phyloP scores from a whole-genome alignment of 1,140 invertebrate species.

The Chymomyza costata region DNA sequence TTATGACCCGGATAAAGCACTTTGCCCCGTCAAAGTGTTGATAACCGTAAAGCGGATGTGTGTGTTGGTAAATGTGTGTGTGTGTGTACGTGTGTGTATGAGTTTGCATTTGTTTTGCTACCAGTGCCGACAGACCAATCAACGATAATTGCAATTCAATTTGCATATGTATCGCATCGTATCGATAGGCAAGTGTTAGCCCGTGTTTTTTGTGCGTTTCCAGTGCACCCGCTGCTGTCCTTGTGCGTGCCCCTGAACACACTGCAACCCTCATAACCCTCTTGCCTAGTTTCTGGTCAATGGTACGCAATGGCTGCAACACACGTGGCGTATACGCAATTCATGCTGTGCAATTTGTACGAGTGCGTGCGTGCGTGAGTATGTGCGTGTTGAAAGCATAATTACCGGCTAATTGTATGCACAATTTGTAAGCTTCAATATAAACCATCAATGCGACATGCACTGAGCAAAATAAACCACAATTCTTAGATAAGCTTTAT shows the following conservation, averaged over 20 bases:
- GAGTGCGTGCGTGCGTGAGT: background rate
- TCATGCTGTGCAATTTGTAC: background rate
- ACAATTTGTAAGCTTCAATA: conserved; percentile 41
- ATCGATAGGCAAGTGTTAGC: background rate
- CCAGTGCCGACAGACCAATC: conserved; percentile 23
- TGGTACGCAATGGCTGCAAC: conserved; percentile 3
- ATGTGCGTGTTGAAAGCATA: conserved; percentile 29
- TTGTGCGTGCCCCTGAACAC: too few relatives aligned
- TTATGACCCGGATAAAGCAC: too few relatives aligned
- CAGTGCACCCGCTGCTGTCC: too few relatives aligned
- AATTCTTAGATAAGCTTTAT: too few relatives aligned
- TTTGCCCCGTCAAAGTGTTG: conserved; percentile 7
- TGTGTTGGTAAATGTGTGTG: background rate
- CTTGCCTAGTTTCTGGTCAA: too few relatives aligned
- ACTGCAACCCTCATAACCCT: too few relatives aligned
- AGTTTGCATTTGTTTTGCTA: too few relatives aligned
- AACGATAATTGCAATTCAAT: conserved; percentile 45
- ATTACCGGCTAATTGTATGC: conserved; percentile 53
- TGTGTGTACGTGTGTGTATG: background rate
- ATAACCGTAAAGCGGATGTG: conserved; percentile 11
- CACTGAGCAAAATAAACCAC: too few relatives aligned
- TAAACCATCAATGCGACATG: too few relatives aligned
- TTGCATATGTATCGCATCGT: conserved; percentile 38
- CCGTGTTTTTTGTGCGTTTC: too few relatives aligned
- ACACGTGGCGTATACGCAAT: conserved; percentile 36